Base-by-base conservation (phyloP, 1,140 invertebrate genomes). In the Coenobita brevimanus region DNA sequence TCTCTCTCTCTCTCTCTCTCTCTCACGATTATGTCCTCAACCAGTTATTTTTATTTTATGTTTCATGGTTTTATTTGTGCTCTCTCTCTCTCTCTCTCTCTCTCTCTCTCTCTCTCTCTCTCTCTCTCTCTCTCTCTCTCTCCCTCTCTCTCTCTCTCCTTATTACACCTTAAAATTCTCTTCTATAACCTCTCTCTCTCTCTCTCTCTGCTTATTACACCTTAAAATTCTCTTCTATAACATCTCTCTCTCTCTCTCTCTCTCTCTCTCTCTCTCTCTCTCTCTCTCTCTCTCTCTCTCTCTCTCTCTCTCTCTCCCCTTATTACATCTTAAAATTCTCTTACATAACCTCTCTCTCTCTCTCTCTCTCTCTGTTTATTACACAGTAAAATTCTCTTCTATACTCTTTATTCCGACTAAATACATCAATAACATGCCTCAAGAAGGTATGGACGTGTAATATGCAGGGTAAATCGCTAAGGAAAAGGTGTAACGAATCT, bases 281-380 rank as follows among this genome's bases (percentile, higher is more conserved):
- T 38, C 67, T 38, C 67, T 38, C 67, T 21, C 67, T 38, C 75
- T 33, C 43, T 78, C 46, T 78, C 27, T 78, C 33, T 46, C 38
- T 60, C 33, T 60, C 71, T 75, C 71, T 76, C 50, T n/a, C 24
- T n/a, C 13, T 13, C 27, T n/a, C 73, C 41, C 41, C 36, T 38
- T 76, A 76, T 43, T 43, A 27, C 73, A n/a, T n/a, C n/a, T n/a
- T n/a, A n/a, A n/a, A n/a, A n/a, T n/a, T n/a, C n/a, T n/a, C n/a
- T n/a, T n/a, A 38, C 67, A 38, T 38, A 38, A 30, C 41, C 33
- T 71, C 33, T 71, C 67, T 71, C 33, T 38, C 57, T 62, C 78
- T 81, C 38, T 81, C 57, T 62, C 46, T 79, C 57, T 60, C 50
- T 79, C 76, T 50, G 2, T 79, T 36, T 60, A n/a, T 57, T 33